A percentile compares a stretch with the other conserved stretches of the same genome.
These are phyloP conservation scores for Xenopus petersii DNA, from an alignment of 2,797 vertebrate species.

Conservation along the genomic window DNA sequence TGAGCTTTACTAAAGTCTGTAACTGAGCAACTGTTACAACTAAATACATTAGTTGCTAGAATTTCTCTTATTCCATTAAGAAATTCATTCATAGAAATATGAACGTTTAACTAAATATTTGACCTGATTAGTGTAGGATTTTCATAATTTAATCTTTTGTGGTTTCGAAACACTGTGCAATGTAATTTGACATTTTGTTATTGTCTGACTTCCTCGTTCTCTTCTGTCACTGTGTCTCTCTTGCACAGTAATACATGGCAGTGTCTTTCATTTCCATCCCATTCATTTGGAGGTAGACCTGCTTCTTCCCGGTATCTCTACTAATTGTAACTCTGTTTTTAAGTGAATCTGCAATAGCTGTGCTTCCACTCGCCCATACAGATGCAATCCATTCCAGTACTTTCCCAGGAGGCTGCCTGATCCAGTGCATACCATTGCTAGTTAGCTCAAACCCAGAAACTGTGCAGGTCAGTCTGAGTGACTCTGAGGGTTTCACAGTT, in stretches of 20 bases:
- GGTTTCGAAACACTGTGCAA: too few species aligned
- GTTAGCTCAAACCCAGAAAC: conserved; percentile 8
- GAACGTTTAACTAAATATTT: too few species aligned
- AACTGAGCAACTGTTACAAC: too few species aligned
- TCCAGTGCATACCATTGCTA: background rate
- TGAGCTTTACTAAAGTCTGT: too few species aligned
- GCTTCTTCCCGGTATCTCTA: background rate
- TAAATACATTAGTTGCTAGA: too few species aligned
- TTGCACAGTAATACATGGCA: conserved; percentile 14
- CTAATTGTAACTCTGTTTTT: too few species aligned
- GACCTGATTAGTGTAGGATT: too few species aligned
- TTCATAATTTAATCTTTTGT: too few species aligned
- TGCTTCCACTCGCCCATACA: background rate
- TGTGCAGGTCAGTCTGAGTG: conserved; percentile 3
- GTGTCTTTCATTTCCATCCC: conserved; percentile 12
- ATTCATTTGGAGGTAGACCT: conserved; percentile 14
- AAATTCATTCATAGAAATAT: too few species aligned
- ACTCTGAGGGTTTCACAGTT: background rate
- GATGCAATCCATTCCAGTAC: conserved; percentile 21
- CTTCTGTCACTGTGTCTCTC: conserved; percentile 8
- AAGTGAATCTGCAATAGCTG: background rate
- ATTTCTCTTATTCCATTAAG: too few species aligned
- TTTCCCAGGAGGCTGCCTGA: background rate
- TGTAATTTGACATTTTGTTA: too few species aligned
- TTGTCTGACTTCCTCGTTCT: background rate